Evolutionary conservation across 1,140 invertebrate genomes (phyloP).

Genomic region (Maniola jurtina): DNA sequence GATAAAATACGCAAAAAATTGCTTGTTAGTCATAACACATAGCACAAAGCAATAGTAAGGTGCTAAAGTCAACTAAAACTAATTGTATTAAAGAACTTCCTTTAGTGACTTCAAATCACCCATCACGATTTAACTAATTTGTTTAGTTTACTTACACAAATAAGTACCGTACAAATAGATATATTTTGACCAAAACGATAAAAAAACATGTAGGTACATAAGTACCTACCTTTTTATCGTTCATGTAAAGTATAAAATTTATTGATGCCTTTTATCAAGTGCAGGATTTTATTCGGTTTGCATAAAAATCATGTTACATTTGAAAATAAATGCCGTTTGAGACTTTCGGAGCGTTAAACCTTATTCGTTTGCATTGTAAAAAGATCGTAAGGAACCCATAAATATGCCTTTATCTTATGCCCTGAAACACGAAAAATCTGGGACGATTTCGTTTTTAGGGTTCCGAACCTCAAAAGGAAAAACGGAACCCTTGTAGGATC

Average conservation of each 20-base stretch:
- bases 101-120: background rate
- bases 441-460: slow-evolving; percentile 50
- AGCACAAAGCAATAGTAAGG: background rate
- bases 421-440: slow-evolving; percentile 41
- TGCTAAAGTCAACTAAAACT: slow-evolving; percentile 1
- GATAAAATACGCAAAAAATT: slow-evolving; percentile 49
- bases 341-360: slow-evolving; percentile 25
- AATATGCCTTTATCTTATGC: slow-evolving; percentile 40
- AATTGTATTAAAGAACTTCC: background rate
- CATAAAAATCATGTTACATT: slow-evolving; percentile 25
- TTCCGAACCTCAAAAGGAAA: too few relatives aligned
- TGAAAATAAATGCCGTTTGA: slow-evolving; percentile 25
- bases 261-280: slow-evolving; percentile 28
- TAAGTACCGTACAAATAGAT: slow-evolving; percentile 7
- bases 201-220: slow-evolving; percentile 9
- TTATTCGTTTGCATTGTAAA: slow-evolving; percentile 31
- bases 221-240: slow-evolving; percentile 11
- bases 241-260: slow-evolving; percentile 16
- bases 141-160: background rate
- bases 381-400: slow-evolving; percentile 31
- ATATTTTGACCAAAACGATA: slow-evolving; percentile 6
- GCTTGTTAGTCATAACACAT: slow-evolving; percentile 45
- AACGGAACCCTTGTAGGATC: too few relatives aligned
- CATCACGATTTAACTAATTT: background rate
- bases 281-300: slow-evolving; percentile 17